Evolutionary conservation across 2,113 vertebrate genomes (phyloP), one percentile per base, ranked within the genome.

Genomic region (Mohoua ochrocephala): DNA sequence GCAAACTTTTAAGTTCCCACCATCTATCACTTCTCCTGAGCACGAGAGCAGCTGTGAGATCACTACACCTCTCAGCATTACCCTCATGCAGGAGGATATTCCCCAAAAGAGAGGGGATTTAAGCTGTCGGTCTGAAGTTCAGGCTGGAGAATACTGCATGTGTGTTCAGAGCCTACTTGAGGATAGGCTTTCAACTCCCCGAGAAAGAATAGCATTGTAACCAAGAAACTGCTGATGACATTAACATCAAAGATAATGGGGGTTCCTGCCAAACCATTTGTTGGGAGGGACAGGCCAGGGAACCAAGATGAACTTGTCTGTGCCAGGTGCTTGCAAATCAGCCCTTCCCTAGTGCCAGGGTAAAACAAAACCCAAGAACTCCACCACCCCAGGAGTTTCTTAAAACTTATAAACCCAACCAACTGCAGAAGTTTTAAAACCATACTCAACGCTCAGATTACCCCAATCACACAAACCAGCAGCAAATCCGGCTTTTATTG

Each of bases 401-500:
- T 91, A 89, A 90, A 93, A 90, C 89, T 93, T 77, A 96, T 31
- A 96, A 95, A 93, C 54, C 20, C 78, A 77, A 91, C 68, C 74
- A 60, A 96, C 64, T 82, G 68, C 87, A 83, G 74, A 70, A 92
- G 68, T 93, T 97, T 96, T 83, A 93, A 96, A 95, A 85, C 91
- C 75, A 79, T 91, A 86, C 68, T 78, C 41, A 37, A 45, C 0
- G n/a, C 94, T 92, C 85, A 90, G 91, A 94, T 95, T 94, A 95
- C 92, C 81, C 94, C 94, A 87, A 39, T 92, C 95, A 74, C 92
- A 95, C 90, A 96, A 93, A 93, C 78, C 88, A 97, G 92, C 94
- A 96, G 91, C 24, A 61, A 95, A 96, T 94, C 92, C 78, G 68
- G 79, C 94, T 96, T 97, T 97, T 97, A 97, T 96, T 96, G 95